Percentiles rank a stretch among this genome's conserved stretches.
phyloP scores from a whole-genome alignment of 1,140 invertebrate species.

The Drosophila pruinosa region DNA sequence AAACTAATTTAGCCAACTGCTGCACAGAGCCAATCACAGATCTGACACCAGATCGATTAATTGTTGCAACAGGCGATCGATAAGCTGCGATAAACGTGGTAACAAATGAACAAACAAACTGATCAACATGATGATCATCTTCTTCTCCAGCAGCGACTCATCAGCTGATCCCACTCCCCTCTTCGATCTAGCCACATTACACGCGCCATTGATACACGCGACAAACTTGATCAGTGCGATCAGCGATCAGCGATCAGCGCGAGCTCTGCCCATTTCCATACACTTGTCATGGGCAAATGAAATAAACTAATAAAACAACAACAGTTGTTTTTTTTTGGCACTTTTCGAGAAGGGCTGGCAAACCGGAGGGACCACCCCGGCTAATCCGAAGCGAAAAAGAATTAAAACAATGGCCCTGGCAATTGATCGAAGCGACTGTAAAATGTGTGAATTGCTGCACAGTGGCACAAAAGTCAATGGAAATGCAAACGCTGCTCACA shows the following conservation, averaged over 20 bases:
- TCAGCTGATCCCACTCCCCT: not conserved
- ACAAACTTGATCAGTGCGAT: constrained; percentile 32
- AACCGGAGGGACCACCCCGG: constrained; percentile 34
- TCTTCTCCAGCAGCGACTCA: no score
- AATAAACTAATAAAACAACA: constrained; percentile 2
- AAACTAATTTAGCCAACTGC: no score
- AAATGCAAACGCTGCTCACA: not conserved
- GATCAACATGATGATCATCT: no score
- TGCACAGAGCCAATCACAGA: no score
- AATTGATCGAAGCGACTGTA: constrained; percentile 39
- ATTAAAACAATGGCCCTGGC: constrained; percentile 38
- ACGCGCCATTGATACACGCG: constrained; percentile 42
- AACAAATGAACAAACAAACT: not conserved
- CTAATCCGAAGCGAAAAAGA: constrained; percentile 5
- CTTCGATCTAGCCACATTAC: constrained; percentile 6
- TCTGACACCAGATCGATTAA: no score
- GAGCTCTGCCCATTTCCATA: constrained; percentile 50
- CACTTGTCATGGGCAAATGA: constrained; percentile 53
- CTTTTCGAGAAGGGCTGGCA: constrained; percentile 47
- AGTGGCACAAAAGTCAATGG: constrained; percentile 9
- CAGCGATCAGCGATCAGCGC: constrained; percentile 7
- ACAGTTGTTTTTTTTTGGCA: constrained; percentile 9
- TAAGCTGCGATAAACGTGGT: no score
- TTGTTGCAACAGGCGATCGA: no score
- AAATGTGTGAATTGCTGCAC: constrained; percentile 57